A percentile compares a stretch with the other conserved stretches of the same genome.
Conservation (phyloP, 1,140 invertebrate genomes). For the Lepidurus couesii region DNA sequence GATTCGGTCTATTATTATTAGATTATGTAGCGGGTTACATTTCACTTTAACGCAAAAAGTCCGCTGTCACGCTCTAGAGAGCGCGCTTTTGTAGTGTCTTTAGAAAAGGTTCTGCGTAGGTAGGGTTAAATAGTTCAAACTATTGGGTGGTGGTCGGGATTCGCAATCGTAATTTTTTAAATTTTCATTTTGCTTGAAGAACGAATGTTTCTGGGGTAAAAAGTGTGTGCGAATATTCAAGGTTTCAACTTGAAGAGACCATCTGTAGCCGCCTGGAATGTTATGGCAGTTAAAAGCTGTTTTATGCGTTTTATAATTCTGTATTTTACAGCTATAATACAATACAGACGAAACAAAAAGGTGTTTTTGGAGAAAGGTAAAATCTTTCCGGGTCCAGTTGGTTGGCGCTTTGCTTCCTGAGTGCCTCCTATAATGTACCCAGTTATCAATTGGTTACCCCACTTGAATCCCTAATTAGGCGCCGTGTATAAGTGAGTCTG, state of each 20-base stretch:
- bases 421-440: no score
- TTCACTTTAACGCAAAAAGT: not conserved
- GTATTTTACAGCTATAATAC: constrained; percentile 1
- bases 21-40: not conserved
- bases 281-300: not conserved
- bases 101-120: constrained; percentile 3
- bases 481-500: no score
- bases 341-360: not conserved
- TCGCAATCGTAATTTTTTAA: not conserved
- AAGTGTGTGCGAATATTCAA: not conserved
- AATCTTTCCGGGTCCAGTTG: not conserved
- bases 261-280: not conserved
- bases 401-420: no score
- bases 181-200: not conserved
- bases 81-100: not conserved
- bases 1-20: not conserved
- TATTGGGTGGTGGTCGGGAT: not conserved
- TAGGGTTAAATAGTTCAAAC: not conserved
- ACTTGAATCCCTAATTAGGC: no score
- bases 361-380: not conserved
- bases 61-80: not conserved
- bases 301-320: not conserved
- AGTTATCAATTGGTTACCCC: no score
- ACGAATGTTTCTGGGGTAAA: not conserved
- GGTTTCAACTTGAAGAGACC: not conserved